A percentile compares a stretch with the other conserved stretches of the same genome.
These are phyloP conservation scores for Dipus sagitta DNA, from an alignment of 2,797 vertebrate genomes.

Conservation along the genomic window DNA sequence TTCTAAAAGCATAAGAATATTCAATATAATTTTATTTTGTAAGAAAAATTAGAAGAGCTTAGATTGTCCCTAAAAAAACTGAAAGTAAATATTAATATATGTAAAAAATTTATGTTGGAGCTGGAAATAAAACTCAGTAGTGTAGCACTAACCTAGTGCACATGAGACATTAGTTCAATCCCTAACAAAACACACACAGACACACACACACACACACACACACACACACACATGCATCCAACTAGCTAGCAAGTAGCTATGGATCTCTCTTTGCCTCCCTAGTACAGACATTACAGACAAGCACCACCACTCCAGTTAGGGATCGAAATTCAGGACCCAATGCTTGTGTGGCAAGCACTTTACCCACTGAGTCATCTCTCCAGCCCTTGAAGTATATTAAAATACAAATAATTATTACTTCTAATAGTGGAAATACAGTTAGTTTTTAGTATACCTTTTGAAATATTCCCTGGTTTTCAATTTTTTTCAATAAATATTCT, in stretches of 20 bases:
- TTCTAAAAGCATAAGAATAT: constrained; percentile 31
- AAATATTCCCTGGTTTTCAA: neutral
- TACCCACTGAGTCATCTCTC: no score
- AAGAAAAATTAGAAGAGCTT: constrained; percentile 39
- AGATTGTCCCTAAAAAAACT: neutral
- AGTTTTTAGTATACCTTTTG: constrained; percentile 46
- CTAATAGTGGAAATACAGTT: constrained; percentile 10
- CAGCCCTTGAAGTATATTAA: neutral
- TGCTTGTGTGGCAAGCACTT: no score
- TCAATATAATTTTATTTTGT: constrained; percentile 40
- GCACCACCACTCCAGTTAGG: no score
- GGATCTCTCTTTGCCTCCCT: no score
- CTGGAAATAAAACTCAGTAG: neutral
- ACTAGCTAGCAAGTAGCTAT: no score
- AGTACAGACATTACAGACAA: no score
- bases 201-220: neutral
- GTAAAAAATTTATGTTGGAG: constrained; percentile 36
- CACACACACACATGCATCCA: no score
- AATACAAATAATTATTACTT: constrained; percentile 34
- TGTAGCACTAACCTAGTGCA: neutral
- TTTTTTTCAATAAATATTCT: constrained; percentile 11
- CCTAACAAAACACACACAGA: neutral
- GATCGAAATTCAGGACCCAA: no score
- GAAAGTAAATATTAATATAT: neutral
- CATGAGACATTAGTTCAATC: neutral